Evolutionary conservation across 2,797 vertebrate genomes (phyloP).

Genomic region (Pipistrellus kuhlii): DNA sequence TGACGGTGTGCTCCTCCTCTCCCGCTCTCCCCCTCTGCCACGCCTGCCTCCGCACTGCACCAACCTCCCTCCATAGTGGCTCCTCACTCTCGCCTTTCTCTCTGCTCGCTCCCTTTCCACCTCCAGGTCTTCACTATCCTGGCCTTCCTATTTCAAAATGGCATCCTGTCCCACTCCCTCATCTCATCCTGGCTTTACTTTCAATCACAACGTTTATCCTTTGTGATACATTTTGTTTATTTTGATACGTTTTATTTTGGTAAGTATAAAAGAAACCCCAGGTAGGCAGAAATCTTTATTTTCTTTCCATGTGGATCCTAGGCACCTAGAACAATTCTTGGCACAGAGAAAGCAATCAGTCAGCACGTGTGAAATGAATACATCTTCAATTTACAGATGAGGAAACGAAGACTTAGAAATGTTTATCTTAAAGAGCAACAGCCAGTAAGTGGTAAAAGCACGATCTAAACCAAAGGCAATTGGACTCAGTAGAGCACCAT

Average conservation of each 20-base stretch:
- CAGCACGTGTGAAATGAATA: background rate
- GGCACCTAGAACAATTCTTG: background rate
- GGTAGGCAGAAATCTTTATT: background rate
- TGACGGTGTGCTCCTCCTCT: accelerated
- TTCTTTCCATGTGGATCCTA: background rate
- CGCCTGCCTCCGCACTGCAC: accelerated
- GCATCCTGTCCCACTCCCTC: background rate
- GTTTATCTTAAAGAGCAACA: background rate
- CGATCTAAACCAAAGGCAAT: background rate
- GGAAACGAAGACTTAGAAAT: background rate
- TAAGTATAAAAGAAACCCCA: background rate
- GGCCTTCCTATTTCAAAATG: background rate
- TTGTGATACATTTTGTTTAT: background rate
- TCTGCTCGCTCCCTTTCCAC: background rate
- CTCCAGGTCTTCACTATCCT: background rate
- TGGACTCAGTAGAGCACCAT: background rate
- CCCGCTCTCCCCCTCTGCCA: too few species aligned
- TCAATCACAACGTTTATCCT: background rate
- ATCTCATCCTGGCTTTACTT: background rate
- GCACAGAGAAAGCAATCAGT: background rate
- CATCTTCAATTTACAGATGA: background rate
- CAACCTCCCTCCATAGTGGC: accelerated
- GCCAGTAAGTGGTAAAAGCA: background rate
- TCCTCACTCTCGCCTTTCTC: background rate
- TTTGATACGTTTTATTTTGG: background rate